Percentiles rank a stretch among this genome's conserved stretches.
Conservation (phyloP, 1,140 invertebrate genomes). For the Drosophila ohnishii region DNA sequence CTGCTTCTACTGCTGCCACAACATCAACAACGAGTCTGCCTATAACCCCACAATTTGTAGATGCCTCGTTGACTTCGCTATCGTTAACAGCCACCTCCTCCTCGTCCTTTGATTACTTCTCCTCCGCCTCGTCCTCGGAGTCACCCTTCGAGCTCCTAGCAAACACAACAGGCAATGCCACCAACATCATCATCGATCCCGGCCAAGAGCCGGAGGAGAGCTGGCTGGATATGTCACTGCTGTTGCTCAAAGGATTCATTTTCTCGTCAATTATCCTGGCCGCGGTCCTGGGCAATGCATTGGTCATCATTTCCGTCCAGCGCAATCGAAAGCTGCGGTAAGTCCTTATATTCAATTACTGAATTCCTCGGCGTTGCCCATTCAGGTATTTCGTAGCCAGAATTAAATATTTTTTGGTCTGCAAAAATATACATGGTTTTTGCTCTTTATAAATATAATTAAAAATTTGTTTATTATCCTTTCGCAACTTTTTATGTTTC, state of each 20-base stretch:
- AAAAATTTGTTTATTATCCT: not conserved
- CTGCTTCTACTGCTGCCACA: not conserved
- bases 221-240: slow-evolving; percentile 84
- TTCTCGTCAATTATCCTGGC: slow-evolving; percentile 93
- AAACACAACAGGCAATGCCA: slow-evolving; percentile 62
- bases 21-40: slow-evolving; percentile 50
- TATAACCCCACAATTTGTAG: slow-evolving; percentile 65
- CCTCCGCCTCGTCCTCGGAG: slow-evolving; percentile 25
- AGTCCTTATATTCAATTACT: slow-evolving; percentile 42
- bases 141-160: slow-evolving; percentile 55
- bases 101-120: slow-evolving; percentile 14
- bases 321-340: slow-evolving; percentile 82
- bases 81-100: slow-evolving; percentile 69
- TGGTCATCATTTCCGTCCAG: slow-evolving; percentile 89
- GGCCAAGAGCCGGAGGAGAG: slow-evolving; percentile 60
- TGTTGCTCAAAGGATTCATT: slow-evolving; percentile 89
- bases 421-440: too few species aligned
- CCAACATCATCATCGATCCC: slow-evolving; percentile 33
- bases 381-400: not conserved
- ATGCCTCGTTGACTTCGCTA: slow-evolving; percentile 76
- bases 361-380: too few species aligned
- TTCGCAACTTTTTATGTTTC: not conserved
- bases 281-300: slow-evolving; percentile 93
- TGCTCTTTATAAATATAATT: not conserved
- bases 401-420: not conserved